phyloP scores from a whole-genome alignment of 2,888 invertebrate species.

The Rhagonycha fulva region DNA sequence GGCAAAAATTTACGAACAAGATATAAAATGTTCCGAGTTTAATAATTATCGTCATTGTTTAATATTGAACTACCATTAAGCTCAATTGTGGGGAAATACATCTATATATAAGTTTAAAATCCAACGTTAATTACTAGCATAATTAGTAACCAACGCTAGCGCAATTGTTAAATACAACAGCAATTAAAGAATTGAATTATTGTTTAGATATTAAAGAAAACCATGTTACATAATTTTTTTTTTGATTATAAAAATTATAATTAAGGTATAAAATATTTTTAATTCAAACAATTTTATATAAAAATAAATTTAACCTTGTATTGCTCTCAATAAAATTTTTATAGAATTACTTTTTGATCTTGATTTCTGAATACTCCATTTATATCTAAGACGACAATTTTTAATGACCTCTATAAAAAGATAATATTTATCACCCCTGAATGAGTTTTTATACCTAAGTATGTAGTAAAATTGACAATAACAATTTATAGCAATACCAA shows the following conservation, averaged over 20 bases:
- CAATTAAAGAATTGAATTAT: neutral
- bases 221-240: neutral
- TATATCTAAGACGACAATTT: too few species aligned
- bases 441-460: neutral
- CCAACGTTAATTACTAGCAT: neutral
- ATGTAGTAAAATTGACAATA: neutral
- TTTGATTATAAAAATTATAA: neutral
- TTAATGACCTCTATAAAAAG: neutral
- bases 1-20: neutral
- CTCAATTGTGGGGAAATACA: neutral
- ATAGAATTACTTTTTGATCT: too few species aligned
- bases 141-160: neutral
- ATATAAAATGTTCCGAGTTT: neutral
- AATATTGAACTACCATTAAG: neutral
- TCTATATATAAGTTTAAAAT: neutral
- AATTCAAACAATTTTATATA: neutral
- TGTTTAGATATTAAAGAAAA: neutral
- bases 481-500: too few species aligned
- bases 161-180: neutral
- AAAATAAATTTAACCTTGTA: neutral
- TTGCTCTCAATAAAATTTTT: too few species aligned
- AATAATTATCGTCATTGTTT: neutral
- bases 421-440: neutral
- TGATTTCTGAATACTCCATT: neutral
- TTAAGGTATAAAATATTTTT: neutral